A percentile compares a stretch with the other conserved stretches of the same genome.
These are phyloP conservation scores for Acanthochromis polyacanthus DNA, from an alignment of 2,113 vertebrate species.

Conservation along the genomic window DNA sequence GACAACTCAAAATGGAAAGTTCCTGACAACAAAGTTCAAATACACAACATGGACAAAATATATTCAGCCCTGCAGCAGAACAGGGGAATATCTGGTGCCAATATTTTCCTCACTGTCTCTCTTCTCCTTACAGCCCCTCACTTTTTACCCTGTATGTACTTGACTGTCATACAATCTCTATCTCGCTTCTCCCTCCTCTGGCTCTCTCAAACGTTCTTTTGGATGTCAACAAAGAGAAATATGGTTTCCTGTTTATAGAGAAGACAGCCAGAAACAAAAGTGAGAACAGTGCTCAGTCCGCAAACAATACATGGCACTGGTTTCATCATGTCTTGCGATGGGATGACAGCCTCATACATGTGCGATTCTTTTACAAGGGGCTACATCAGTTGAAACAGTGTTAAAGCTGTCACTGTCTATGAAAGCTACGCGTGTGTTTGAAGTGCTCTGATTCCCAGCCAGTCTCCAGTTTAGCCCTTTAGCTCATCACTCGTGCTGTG, in stretches of 20 bases:
- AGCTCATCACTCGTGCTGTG: constrained; percentile 65
- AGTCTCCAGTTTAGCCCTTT: constrained; percentile 49
- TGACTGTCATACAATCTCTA: constrained; percentile 38
- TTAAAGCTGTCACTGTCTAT: constrained; percentile 31
- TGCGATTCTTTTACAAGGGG: constrained; percentile 7
- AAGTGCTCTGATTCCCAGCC: constrained; percentile 25
- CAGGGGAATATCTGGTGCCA: constrained; percentile 58
- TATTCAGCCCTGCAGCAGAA: constrained; percentile 49
- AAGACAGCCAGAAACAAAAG: constrained; percentile 49
- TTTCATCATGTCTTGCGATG: constrained; percentile 15
- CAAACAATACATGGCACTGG: constrained; percentile 21
- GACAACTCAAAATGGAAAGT: constrained; percentile 25
- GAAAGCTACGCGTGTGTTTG: constrained; percentile 23
- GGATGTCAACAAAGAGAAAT: constrained; percentile 53
- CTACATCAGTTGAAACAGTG: constrained; percentile 29
- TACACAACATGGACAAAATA: constrained; percentile 43
- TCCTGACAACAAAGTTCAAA: constrained; percentile 42
- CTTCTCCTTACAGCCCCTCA: constrained; percentile 12
- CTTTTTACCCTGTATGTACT: constrained; percentile 54
- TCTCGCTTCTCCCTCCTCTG: constrained; percentile 11
- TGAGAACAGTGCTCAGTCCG: constrained; percentile 39
- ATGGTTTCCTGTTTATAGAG: constrained; percentile 62
- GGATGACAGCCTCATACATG: not conserved
- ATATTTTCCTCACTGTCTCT: constrained; percentile 42
- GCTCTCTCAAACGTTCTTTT: constrained; percentile 32